Evolutionary conservation across 2,888 invertebrate genomes (phyloP), one percentile per base, ranked within the genome.

Genomic region (Rhabditoides inermis): DNA sequence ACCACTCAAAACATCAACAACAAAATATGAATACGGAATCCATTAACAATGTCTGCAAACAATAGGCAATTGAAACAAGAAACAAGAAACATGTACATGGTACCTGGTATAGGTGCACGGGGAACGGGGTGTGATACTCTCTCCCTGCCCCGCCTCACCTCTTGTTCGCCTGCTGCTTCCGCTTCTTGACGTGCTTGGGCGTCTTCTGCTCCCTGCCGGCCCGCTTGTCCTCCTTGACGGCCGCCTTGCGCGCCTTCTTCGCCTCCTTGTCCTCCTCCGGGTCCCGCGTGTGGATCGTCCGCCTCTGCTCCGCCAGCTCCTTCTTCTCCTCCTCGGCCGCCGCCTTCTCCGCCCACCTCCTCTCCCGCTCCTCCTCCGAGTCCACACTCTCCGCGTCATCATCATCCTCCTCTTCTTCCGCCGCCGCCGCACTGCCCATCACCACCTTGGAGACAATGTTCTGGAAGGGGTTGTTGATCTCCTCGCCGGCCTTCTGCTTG

Each of bases 181-280:
- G 82, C 74, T 91, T 94, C 76, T 95, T 95, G 0, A 91, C 78
- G 77, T 92, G 88, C 77, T 95, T 95, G 70, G 90, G 90, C 0
- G 87, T 83, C 82, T 95, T 95, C 0, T 81, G 82, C 37, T 88
- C 88, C 45, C 92, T 82, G 73, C 86, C 88, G 65, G 91, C 90
- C 0, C 90, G 86, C 73, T 89, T 84, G 48, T 85, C 86, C 48
- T 88, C 87, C 79, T 90, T 92, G 0, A 91, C 82, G 0, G 85
- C 85, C 70, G 89, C 86, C 74, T 95, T 95, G 28, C 94, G 83
- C 4, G 45, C 49, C 40, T 62, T 68, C 18, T 36, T 67, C 67
- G 4, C 55, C 58, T 3, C 58, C 28, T 60, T 69, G 79, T 79
- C 76, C 74, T 78, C 70, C 77, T 79, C 46, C 77, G 77, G 42